These are phyloP conservation scores for Peromyscus melanophrys DNA, from an alignment of 2,797 vertebrate genomes.

Conservation along the genomic window DNA sequence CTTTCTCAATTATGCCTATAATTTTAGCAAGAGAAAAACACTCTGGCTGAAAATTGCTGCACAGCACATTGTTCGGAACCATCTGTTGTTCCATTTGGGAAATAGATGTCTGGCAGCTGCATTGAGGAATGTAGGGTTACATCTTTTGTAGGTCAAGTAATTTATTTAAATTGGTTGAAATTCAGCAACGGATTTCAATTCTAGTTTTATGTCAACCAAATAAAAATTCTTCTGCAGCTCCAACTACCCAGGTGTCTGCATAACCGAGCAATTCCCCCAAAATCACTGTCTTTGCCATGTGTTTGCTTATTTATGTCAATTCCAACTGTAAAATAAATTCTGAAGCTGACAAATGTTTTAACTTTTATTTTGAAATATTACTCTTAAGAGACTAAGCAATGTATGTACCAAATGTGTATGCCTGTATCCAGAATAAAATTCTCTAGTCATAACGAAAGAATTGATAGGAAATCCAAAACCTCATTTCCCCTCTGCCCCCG, in stretches of 20 bases:
- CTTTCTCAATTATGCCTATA: slow-evolving; percentile 66
- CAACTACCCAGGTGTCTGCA: slow-evolving; percentile 41
- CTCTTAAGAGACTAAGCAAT: slow-evolving; percentile 29
- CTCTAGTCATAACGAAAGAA: neutral
- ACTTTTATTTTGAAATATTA: slow-evolving; percentile 52
- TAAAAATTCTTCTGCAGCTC: slow-evolving; percentile 45
- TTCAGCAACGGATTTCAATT: slow-evolving; percentile 43
- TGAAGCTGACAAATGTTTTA: neutral
- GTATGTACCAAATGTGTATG: neutral
- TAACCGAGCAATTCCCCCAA: neutral
- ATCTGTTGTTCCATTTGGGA: slow-evolving; percentile 74
- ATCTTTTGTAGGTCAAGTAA: slow-evolving; percentile 66
- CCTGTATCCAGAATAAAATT: neutral
- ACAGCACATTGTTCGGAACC: slow-evolving; percentile 71
- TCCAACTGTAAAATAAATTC: slow-evolving; percentile 54
- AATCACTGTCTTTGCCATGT: neutral
- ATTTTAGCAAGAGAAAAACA: slow-evolving; percentile 72
- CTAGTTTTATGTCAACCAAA: slow-evolving; percentile 39
- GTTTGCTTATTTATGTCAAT: slow-evolving; percentile 1
- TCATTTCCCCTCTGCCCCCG: neutral
- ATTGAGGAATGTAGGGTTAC: slow-evolving; percentile 30
- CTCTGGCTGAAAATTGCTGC: slow-evolving; percentile 45
- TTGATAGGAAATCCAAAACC: slow-evolving; percentile 14
- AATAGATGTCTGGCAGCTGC: slow-evolving; percentile 72
- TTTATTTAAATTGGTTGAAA: slow-evolving; percentile 64